Evolutionary conservation across 1,140 invertebrate species (phyloP).

Genomic region (Caenorhabditis briggsae): DNA sequence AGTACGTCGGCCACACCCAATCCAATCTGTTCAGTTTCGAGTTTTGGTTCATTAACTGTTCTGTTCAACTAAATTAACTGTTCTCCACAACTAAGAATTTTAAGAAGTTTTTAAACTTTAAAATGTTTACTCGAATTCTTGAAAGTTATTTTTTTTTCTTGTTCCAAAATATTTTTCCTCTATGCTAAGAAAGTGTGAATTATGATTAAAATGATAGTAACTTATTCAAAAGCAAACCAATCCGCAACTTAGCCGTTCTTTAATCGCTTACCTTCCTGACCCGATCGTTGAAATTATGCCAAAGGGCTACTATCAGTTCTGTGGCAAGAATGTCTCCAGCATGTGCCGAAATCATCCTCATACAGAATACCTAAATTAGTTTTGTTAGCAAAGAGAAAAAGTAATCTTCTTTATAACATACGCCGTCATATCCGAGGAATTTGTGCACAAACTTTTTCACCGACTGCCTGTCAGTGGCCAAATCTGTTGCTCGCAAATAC

Average conservation of each 20-base stretch:
- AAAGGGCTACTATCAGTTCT: constrained; percentile 80
- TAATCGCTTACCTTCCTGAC: constrained; percentile 65
- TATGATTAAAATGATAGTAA: background rate
- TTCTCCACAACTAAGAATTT: too few relatives aligned
- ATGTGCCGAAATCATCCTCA: constrained; percentile 80
- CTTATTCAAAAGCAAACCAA: constrained; percentile 31
- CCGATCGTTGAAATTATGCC: constrained; percentile 78
- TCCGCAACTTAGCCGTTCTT: constrained; percentile 42
- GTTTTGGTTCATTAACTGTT: background rate
- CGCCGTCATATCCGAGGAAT: constrained; percentile 80
- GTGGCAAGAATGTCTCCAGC: constrained; percentile 80
- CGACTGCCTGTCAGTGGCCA: constrained; percentile 76
- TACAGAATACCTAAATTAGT: constrained; percentile 65
- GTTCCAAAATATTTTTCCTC: too few relatives aligned
- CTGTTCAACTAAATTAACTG: background rate
- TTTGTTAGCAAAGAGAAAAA: background rate
- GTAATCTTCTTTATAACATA: constrained; percentile 61
- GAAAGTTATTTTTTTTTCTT: too few relatives aligned
- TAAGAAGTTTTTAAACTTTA: too few relatives aligned
- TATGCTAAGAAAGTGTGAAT: too few relatives aligned
- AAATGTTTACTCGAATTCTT: too few relatives aligned
- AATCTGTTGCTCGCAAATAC: constrained; percentile 77
- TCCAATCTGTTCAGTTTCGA: constrained; percentile 31
- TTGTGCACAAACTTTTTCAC: constrained; percentile 79
- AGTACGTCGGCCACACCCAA: background rate